phyloP scores from a whole-genome alignment of 2,797 vertebrate species.

The Sorex maritimensis region DNA sequence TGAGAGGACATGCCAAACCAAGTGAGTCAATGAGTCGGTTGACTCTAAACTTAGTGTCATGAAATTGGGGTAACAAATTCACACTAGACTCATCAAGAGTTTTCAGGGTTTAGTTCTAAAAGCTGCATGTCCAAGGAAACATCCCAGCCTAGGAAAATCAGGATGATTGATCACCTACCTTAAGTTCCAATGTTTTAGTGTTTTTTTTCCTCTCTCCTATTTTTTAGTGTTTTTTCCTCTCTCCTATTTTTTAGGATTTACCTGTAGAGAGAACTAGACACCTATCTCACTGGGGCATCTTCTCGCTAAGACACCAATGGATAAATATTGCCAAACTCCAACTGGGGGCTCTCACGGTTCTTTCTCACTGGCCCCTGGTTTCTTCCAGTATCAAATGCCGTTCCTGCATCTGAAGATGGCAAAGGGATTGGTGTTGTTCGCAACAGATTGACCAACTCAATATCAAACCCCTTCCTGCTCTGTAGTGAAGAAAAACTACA shows the following conservation, averaged over 20 bases:
- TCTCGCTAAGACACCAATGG: not conserved
- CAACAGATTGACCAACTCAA: accelerated
- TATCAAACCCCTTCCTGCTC: not conserved
- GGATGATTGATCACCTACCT: not conserved
- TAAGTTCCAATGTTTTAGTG: not conserved
- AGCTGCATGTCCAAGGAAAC: not conserved
- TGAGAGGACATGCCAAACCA: not conserved
- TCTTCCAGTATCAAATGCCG: not conserved
- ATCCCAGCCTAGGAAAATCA: not conserved
- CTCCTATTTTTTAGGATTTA: not conserved
- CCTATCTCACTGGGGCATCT: not conserved
- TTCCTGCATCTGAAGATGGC: not conserved
- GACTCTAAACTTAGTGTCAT: not conserved
- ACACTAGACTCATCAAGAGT: not conserved
- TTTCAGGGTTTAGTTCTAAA: not conserved
- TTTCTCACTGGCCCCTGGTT: not conserved
- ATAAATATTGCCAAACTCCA: not conserved
- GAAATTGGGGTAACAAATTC: not conserved
- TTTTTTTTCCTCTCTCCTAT: not conserved
- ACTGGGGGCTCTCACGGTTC: not conserved
- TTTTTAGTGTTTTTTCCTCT: not conserved
- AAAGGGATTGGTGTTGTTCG: not conserved
- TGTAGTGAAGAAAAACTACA: not conserved
- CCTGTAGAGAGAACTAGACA: not conserved
- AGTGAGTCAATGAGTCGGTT: not conserved